Conservation (phyloP, 2,888 invertebrate species). For the Oegoconia quadripuncta region DNA sequence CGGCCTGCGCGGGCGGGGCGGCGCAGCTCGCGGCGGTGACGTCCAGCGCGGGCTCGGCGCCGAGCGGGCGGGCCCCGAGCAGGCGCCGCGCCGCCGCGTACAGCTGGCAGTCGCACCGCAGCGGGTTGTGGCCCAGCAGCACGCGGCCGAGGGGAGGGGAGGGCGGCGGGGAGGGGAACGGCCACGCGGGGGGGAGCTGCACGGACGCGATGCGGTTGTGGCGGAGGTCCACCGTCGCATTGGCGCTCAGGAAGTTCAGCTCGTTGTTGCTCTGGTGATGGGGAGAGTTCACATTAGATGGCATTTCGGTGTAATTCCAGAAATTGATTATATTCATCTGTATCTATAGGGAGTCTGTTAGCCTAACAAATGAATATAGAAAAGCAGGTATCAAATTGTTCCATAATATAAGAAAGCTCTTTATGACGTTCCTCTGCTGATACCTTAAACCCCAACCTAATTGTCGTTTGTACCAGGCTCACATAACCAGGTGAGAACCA, state of each 20-base stretch:
- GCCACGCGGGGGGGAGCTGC: background rate
- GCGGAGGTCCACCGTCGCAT: constrained; percentile 24
- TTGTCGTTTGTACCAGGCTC: too few relatives aligned
- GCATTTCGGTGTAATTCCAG: background rate
- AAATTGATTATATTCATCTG: background rate
- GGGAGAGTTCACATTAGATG: background rate
- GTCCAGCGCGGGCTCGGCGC: constrained; percentile 4
- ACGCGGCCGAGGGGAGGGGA: constrained; percentile 14
- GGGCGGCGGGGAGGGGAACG: background rate
- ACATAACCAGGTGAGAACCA: too few relatives aligned
- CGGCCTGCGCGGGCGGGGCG: constrained; percentile 6
- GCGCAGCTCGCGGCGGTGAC: constrained; percentile 12
- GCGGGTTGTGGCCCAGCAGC: constrained; percentile 35
- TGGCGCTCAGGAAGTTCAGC: constrained; percentile 9
- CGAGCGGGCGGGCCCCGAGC: constrained; percentile 6
- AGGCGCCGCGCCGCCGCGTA: constrained; percentile 24
- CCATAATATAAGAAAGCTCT: too few relatives aligned
- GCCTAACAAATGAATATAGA: background rate
- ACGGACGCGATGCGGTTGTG: constrained; percentile 34
- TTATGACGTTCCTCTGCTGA: too few relatives aligned
- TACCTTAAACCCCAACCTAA: too few relatives aligned
- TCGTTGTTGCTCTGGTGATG: background rate
- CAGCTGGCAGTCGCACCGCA: constrained; percentile 37
- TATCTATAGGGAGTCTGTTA: background rate
- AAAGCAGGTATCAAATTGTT: too few relatives aligned